Base-by-base conservation (phyloP, 2,797 vertebrate genomes). In the Threskiornis aethiopicus region DNA sequence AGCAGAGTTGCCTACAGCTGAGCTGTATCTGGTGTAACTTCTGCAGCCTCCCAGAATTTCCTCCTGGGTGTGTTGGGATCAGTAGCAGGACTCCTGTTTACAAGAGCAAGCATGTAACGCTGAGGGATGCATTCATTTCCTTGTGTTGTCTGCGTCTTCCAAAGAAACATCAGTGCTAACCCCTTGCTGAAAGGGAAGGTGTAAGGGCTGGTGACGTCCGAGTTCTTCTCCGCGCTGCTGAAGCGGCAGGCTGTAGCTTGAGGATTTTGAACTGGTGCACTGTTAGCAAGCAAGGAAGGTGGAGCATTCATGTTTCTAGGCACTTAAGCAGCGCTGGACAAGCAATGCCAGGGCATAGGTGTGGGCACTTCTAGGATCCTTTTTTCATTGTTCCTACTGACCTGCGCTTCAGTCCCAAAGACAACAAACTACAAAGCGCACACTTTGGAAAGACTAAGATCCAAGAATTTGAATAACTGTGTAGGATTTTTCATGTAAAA, bases 1-100 rank as follows among this genome's bases (percentile, higher is more conserved):
- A 65, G 65, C 77, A 31, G 44, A 70, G 24, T 26, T 49, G 16
- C 18, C 67, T n/a, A 1, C 54, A 71, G 75, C 66, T 58, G 25
- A 52, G 35, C 44, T 0, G 0, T 52, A 7, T 13, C 24, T 78
- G 33, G 3, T 84, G 14, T 35, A 16, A 37, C 26, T 58, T 84
- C 31, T 59, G 59, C 90, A 79, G 31, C 61, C 41, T 64, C 57
- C 31, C 57, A 18, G 67, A 25, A 31, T 17, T 83, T 49, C 22
- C 5, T 33, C 26, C 33, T 49, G 5, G 25, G 51, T 7, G 0
- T 24, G 4, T 0, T 66, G 67, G 37, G 46, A 31, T 47, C 71
- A 8, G n/a, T 1, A 21, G 44, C 6, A 57, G 55, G 21, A 39
- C 11, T 84, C 10, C n/a, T 71, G n/a, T 52, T 70, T 3, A 16